A percentile compares a stretch with the other conserved stretches of the same genome.
Evolutionary conservation across 2,797 vertebrate species (phyloP).

Genomic region (Cuniculus paca): DNA sequence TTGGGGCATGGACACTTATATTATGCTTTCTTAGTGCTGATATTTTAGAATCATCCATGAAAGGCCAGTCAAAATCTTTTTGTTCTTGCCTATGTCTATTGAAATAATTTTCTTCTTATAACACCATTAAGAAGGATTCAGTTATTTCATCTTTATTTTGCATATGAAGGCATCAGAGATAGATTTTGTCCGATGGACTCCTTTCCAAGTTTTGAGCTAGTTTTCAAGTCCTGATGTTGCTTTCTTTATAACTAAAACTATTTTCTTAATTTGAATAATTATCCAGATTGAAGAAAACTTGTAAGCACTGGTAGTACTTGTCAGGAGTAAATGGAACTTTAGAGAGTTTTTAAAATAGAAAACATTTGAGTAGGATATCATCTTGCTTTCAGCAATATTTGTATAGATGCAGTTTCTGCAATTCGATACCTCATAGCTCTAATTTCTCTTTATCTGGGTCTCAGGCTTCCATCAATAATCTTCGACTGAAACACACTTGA

Average conservation of each 20-base stretch:
- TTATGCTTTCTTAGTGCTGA: neutral
- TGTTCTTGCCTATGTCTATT: neutral
- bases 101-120: constrained; percentile 15
- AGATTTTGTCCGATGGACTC: constrained; percentile 54
- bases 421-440: constrained; percentile 77
- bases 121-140: neutral
- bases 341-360: constrained; percentile 83
- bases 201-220: constrained; percentile 41
- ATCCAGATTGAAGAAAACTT: constrained; percentile 64
- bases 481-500: constrained; percentile 77
- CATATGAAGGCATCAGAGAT: neutral
- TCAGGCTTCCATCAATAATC: constrained; percentile 81
- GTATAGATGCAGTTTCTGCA: constrained; percentile 77
- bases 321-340: constrained; percentile 79
- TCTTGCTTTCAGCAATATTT: constrained; percentile 82
- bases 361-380: constrained; percentile 83
- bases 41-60: constrained; percentile 32
- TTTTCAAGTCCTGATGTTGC: constrained; percentile 51
- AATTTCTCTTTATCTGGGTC: constrained; percentile 81
- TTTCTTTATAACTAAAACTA: constrained; percentile 74
- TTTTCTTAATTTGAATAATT: constrained; percentile 83
- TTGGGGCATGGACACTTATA: neutral
- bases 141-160: constrained; percentile 38
- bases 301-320: constrained; percentile 74
- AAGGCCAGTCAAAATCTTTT: neutral